phyloP scores from a whole-genome alignment of 1,140 invertebrate genomes.

The Gonatopus flavifemur region DNA sequence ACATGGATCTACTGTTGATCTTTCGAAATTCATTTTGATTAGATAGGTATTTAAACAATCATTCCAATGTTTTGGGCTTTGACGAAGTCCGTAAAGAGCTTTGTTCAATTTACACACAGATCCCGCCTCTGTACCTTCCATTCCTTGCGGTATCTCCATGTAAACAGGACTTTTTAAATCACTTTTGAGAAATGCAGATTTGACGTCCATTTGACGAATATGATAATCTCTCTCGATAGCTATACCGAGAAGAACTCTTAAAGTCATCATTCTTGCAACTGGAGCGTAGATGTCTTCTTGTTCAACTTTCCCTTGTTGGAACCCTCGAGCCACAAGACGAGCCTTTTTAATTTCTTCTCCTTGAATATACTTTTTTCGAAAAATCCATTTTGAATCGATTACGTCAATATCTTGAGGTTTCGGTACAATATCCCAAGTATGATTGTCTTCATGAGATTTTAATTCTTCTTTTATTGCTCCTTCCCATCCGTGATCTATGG shows the following conservation, averaged over 20 bases:
- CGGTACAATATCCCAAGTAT: constrained; percentile 31
- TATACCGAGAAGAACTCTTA: not conserved
- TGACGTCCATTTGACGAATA: not conserved
- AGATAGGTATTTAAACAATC: not conserved
- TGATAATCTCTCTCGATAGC: not conserved
- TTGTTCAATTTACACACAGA: not conserved
- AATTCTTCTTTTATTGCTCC: not conserved
- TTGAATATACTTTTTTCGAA: not conserved
- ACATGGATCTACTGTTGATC: not conserved
- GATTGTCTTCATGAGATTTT: not conserved
- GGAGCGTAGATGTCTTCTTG: not conserved
- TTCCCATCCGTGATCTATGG: not conserved
- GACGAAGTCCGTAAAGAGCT: not conserved
- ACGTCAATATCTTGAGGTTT: constrained; percentile 52
- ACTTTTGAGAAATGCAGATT: not conserved
- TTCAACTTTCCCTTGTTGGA: not conserved
- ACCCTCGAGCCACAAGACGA: not conserved
- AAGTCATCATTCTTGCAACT: not conserved
- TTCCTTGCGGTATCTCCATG: not conserved
- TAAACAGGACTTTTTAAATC: not conserved
- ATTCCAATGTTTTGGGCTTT: not conserved
- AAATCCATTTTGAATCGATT: not conserved
- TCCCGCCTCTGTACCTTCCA: not conserved
- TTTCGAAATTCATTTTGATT: not conserved
- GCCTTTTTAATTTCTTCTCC: not conserved